Base-by-base conservation (phyloP, 2,797 vertebrate species). In the Triplophysa bombifrons region DNA sequence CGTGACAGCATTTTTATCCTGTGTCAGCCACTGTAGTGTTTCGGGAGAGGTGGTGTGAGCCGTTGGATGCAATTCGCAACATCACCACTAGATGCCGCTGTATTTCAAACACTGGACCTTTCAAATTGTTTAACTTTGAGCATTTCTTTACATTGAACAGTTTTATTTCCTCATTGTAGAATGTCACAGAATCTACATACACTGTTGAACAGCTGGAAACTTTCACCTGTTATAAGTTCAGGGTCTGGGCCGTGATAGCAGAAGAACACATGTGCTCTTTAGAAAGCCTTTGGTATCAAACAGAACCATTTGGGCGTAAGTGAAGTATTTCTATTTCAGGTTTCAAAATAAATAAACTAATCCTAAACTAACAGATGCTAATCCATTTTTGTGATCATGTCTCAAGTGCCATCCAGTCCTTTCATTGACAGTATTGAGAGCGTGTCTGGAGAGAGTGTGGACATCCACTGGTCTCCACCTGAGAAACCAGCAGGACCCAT, bases 381-480 rank as follows among this genome's bases (percentile, higher is more conserved):
- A 27, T 30, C 34, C 48, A 74, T 12, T 55, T 55, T 19, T 13
- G 10, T 63, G 56, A 30, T 71, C 8, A 41, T 50, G 14, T 44
- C 44, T 44, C 22, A 83, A 94, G 93, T 81, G 87, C 93, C 94
- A 53, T 72, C 84, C 3, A 89, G 88, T 19, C 83, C 91, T 69
- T 17, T 87, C 12, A 88, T 94, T 83, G 84, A 84, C 80, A 87
- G 87, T 30, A 89, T 92, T 20, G 88, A 92, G 60, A 93, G 90
- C 69, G 84, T 88, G 14, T 91, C 89, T 71, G 88, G 92, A 0
- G 82, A 93, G 48, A 91, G 90, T 0, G 89, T 94, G 77, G 93
- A 94, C 87, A 88, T 94, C 69, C 92, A 88, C 0, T 94, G 94
- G 94, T 86, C 84, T 71, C 88, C 90, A 72, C 93, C 93, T 9